phyloP scores from a whole-genome alignment of 2,113 vertebrate species.

The Phylloscopus whistleri region DNA sequence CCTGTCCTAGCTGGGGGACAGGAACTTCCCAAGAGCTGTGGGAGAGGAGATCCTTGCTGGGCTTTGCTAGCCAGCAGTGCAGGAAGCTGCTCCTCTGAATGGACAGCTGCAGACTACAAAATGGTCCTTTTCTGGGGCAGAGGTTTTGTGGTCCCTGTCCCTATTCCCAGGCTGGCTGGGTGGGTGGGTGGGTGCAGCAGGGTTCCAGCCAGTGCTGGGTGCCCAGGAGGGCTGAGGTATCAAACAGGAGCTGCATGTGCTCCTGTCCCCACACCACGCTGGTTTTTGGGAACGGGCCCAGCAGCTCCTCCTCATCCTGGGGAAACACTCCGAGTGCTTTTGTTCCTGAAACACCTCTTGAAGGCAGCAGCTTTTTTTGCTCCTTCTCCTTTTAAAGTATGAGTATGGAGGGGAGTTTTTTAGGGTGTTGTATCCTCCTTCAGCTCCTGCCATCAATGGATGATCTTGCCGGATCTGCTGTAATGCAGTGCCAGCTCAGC shows the following conservation, averaged over 20 bases:
- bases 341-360: background rate
- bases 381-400: background rate
- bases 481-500: slow-evolving; percentile 32
- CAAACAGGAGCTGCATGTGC: rapidly evolving
- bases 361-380: background rate
- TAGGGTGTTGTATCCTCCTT: background rate
- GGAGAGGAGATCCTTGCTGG: background rate
- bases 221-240: background rate
- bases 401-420: background rate
- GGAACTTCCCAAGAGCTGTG: background rate
- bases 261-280: background rate
- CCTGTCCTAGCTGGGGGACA: background rate
- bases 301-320: background rate
- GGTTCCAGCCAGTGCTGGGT: background rate
- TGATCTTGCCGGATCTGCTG: background rate
- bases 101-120: background rate
- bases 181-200: background rate
- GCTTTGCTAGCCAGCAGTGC: rapidly evolving
- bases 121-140: background rate
- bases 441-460: slow-evolving; percentile 19
- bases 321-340: background rate
- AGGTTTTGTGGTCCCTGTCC: background rate
- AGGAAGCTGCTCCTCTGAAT: background rate
- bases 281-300: background rate
- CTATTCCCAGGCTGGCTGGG: background rate